These are phyloP conservation scores for Oncorhynchus keta DNA, from an alignment of 2,113 vertebrate genomes.

Conservation along the genomic window DNA sequence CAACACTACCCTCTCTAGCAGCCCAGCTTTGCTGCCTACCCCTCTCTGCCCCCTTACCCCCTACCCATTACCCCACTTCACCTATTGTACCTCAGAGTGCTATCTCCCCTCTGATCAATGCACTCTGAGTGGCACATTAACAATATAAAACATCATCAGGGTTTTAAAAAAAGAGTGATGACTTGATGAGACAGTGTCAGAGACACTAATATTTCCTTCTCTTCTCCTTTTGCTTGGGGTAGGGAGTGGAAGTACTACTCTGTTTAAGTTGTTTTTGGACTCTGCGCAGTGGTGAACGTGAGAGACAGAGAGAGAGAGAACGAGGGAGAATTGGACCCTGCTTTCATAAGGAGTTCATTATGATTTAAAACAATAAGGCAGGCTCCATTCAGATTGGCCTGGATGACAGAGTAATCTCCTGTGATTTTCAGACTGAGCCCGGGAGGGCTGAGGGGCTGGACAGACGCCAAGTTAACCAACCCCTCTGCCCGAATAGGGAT, in stretches of 20 bases:
- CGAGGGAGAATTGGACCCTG: background rate
- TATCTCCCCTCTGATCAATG: background rate
- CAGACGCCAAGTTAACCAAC: constrained; percentile 37
- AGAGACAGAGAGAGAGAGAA: constrained; percentile 12
- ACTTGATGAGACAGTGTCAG: background rate
- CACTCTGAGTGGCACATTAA: background rate
- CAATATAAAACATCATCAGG: background rate
- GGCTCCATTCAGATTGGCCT: constrained; percentile 41
- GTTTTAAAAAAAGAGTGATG: background rate
- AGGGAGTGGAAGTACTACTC: constrained; percentile 26
- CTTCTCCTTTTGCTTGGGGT: constrained; percentile 21
- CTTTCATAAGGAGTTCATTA: constrained; percentile 61
- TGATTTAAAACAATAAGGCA: constrained; percentile 47
- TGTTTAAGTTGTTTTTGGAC: constrained; percentile 27
- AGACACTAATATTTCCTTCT: constrained; percentile 23
- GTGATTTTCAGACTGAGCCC: constrained; percentile 46
- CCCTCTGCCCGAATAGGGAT: constrained; percentile 21
- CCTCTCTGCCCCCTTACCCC: background rate
- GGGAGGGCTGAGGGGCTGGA: constrained; percentile 37
- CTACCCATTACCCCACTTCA: background rate
- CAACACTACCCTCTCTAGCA: constrained; percentile 40
- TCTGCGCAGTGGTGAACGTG: constrained; percentile 14
- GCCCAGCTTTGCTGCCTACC: constrained; percentile 4
- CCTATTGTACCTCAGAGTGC: background rate
- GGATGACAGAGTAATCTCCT: constrained; percentile 16